Evolutionary conservation across 2,113 vertebrate species (phyloP).

Genomic region (Myiopsitta monachus): DNA sequence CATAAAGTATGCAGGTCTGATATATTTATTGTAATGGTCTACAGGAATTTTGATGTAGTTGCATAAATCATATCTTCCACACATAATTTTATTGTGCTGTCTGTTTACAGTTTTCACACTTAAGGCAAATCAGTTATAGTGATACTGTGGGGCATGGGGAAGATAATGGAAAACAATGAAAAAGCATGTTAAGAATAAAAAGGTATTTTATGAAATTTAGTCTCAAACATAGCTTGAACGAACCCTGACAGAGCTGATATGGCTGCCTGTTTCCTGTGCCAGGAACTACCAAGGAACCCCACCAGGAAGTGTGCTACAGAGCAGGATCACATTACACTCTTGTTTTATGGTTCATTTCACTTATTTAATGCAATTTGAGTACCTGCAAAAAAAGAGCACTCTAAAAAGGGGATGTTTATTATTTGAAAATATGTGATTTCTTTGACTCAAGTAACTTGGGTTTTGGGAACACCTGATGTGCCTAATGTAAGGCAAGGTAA

Average conservation of each 20-base stretch:
- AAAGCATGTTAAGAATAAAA: slow-evolving; percentile 34
- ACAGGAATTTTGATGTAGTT: not conserved
- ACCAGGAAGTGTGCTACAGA: slow-evolving; percentile 75
- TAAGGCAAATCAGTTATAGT: not conserved
- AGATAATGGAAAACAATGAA: slow-evolving; percentile 33
- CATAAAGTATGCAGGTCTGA: not conserved
- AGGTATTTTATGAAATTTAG: slow-evolving; percentile 49
- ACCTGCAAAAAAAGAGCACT: slow-evolving; percentile 70
- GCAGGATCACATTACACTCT: slow-evolving; percentile 76
- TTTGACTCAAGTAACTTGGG: slow-evolving; percentile 50
- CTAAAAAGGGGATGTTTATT: slow-evolving; percentile 61
- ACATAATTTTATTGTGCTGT: not conserved
- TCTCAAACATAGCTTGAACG: slow-evolving; percentile 71
- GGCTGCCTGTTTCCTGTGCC: slow-evolving; percentile 75
- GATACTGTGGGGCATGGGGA: not conserved
- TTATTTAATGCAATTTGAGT: slow-evolving; percentile 77
- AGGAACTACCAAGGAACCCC: slow-evolving; percentile 76
- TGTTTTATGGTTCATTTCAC: slow-evolving; percentile 82
- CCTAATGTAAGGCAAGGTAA: not conserved
- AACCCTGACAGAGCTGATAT: slow-evolving; percentile 60
- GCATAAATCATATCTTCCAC: not conserved
- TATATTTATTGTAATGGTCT: not conserved
- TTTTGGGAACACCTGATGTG: slow-evolving; percentile 21
- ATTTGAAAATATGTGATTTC: slow-evolving; percentile 56
- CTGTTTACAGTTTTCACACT: not conserved